Evolutionary conservation across 2,113 vertebrate species (phyloP).

Genomic region (Pituophis catenifer): DNA sequence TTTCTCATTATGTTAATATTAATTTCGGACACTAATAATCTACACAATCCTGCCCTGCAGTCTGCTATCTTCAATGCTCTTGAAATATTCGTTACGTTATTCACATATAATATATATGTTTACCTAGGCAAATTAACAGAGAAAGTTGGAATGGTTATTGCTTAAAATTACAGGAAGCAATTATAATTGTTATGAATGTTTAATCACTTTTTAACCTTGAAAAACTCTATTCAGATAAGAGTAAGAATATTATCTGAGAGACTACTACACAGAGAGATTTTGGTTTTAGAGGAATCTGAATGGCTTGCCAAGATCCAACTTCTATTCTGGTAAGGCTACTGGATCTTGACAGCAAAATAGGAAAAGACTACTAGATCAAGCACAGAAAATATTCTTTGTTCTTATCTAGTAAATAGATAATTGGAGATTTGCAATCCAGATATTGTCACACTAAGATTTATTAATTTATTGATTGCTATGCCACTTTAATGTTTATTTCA

Average conservation of each 20-base stretch:
- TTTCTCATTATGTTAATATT: conserved; percentile 22
- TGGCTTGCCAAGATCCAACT: neutral
- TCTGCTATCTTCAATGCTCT: neutral
- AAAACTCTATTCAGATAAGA: neutral
- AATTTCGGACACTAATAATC: neutral
- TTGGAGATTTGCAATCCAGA: neutral
- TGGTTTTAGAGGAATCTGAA: neutral
- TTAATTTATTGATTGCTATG: neutral
- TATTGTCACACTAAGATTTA: neutral
- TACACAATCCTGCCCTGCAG: neutral
- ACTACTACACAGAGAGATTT: neutral
- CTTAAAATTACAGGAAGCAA: conserved; percentile 9
- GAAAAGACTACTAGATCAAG: neutral
- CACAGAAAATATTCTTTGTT: neutral
- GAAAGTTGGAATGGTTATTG: neutral
- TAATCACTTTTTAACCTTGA: conserved; percentile 2
- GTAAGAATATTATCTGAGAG: neutral
- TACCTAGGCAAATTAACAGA: neutral
- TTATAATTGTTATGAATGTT: conserved; percentile 23
- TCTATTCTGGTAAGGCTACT: neutral
- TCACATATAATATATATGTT: neutral
- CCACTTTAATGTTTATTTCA: neutral
- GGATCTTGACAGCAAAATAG: neutral
- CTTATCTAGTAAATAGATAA: neutral
- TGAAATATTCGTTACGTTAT: neutral